phyloP scores from a whole-genome alignment of 1,140 invertebrate species.

The Drosophila busckii region DNA sequence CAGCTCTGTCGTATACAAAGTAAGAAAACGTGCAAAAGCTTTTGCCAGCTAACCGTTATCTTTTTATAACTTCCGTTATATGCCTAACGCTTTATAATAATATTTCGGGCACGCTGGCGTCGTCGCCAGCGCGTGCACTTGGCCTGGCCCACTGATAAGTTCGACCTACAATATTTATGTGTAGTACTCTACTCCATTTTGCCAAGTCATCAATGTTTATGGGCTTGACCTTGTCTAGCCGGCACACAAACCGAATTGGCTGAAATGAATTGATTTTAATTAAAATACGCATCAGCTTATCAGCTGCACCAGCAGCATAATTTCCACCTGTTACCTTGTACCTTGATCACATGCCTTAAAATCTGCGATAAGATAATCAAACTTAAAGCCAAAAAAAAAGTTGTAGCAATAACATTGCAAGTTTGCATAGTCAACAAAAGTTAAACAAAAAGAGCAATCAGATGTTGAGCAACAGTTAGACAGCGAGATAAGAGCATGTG shows the following conservation, averaged over 20 bases:
- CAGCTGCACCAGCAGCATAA: neutral
- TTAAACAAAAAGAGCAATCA: no score
- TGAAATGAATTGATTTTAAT: no score
- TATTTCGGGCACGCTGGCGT: slow-evolving; percentile 25
- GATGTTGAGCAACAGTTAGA: slow-evolving; percentile 6
- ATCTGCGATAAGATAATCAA: slow-evolving; percentile 19
- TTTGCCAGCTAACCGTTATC: slow-evolving; percentile 48
- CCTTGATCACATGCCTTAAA: slow-evolving; percentile 6
- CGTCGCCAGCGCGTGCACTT: slow-evolving; percentile 12
- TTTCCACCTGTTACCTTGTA: neutral
- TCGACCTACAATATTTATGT: slow-evolving; percentile 30
- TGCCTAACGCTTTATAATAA: neutral
- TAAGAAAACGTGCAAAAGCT: slow-evolving; percentile 43
- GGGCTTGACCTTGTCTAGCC: slow-evolving; percentile 66
- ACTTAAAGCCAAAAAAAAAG: slow-evolving; percentile 2
- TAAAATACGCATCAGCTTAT: no score
- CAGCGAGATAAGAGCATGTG: slow-evolving; percentile 1
- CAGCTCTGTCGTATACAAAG: slow-evolving; percentile 28
- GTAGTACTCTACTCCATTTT: slow-evolving; percentile 30
- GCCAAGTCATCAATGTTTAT: slow-evolving; percentile 73
- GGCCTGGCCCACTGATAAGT: slow-evolving; percentile 27
- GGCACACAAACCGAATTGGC: no score
- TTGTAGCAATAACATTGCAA: no score
- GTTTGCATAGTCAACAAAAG: no score
- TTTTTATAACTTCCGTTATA: slow-evolving; percentile 55